phyloP scores from a whole-genome alignment of 2,797 vertebrate genomes.

The Microctenopoma steveboyesi region DNA sequence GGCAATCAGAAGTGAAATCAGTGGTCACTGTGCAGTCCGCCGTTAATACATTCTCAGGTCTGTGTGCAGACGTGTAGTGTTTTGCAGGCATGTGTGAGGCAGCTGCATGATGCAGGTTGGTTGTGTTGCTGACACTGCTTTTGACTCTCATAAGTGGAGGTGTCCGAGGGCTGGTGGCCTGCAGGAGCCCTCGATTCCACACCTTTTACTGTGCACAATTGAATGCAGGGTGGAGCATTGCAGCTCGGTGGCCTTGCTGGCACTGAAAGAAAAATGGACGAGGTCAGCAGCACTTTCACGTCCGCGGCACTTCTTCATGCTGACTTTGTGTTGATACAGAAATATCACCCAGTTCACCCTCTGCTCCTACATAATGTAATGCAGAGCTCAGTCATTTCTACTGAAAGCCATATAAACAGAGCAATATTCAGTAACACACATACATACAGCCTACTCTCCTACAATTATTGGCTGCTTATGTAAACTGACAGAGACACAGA shows the following conservation, averaged over 20 bases:
- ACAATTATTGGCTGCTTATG: slow-evolving; percentile 16
- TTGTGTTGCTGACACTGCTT: slow-evolving; percentile 65
- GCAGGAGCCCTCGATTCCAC: slow-evolving; percentile 57
- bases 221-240: slow-evolving; percentile 53
- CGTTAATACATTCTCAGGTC: slow-evolving; percentile 53
- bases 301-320: slow-evolving; percentile 65
- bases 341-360: slow-evolving; percentile 56
- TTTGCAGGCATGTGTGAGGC: slow-evolving; percentile 52
- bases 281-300: slow-evolving; percentile 77
- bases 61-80: slow-evolving; percentile 59
- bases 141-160: slow-evolving; percentile 73
- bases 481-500: slow-evolving; percentile 32
- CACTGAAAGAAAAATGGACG: slow-evolving; percentile 70
- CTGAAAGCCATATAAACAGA: slow-evolving; percentile 41
- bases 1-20: slow-evolving; percentile 50
- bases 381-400: slow-evolving; percentile 49
- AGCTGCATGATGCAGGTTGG: slow-evolving; percentile 65
- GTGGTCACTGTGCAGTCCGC: slow-evolving; percentile 41
- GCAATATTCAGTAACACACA: slow-evolving; percentile 40
- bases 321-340: slow-evolving; percentile 72
- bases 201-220: slow-evolving; percentile 71
- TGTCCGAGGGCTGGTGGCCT: slow-evolving; percentile 65
- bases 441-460: slow-evolving; percentile 17
- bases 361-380: slow-evolving; percentile 33
- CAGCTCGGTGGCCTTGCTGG: slow-evolving; percentile 71